Conservation (phyloP, 2,888 invertebrate genomes). For the Spialia ferax region DNA sequence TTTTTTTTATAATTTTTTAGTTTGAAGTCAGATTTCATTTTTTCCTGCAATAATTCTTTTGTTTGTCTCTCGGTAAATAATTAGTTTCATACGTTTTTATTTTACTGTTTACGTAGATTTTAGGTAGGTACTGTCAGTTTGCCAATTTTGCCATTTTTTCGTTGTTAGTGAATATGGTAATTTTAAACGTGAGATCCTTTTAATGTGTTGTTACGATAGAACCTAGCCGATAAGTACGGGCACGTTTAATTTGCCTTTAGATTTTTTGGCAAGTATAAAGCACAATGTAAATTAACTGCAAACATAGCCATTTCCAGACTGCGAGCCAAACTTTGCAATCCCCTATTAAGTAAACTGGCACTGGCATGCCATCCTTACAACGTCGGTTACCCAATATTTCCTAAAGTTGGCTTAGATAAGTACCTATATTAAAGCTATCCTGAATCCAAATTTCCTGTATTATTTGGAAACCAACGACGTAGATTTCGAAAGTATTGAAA, state of each 20-base stretch:
- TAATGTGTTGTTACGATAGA: background rate
- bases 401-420: constrained; percentile 9
- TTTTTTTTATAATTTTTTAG: no score
- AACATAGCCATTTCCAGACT: constrained; percentile 57
- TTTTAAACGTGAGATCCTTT: no score
- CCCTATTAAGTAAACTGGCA: constrained; percentile 51
- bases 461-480: background rate
- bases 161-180: no score
- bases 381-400: constrained; percentile 32
- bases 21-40: no score
- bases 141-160: no score
- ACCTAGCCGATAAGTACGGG: background rate
- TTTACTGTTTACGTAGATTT: no score
- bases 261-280: constrained; percentile 74
- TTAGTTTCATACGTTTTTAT: no score
- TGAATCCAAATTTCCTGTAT: background rate
- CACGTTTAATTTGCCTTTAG: constrained; percentile 22
- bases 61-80: no score
- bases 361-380: constrained; percentile 38
- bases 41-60: no score
- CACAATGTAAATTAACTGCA: constrained; percentile 69
- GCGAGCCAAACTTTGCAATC: constrained; percentile 59
- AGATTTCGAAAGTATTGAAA: background rate
- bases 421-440: no score
- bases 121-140: no score